phyloP scores from a whole-genome alignment of 2,113 vertebrate species.

The Eulacestoma nigropectus region DNA sequence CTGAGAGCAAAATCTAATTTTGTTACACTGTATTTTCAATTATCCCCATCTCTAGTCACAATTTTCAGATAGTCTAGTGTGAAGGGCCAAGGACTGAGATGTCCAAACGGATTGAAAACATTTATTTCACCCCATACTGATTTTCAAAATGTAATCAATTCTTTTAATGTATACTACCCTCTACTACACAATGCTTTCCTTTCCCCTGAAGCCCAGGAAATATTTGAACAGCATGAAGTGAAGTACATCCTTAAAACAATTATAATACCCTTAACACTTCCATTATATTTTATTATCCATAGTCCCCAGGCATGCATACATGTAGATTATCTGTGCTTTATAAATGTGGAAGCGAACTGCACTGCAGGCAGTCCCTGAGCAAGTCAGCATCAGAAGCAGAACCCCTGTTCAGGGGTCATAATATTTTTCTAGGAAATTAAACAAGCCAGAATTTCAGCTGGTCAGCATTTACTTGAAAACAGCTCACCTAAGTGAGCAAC shows the following conservation, averaged over 20 bases:
- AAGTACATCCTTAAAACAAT: constrained; percentile 29
- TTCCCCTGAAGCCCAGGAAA: not conserved
- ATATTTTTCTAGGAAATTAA: constrained; percentile 51
- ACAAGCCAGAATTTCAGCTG: constrained; percentile 30
- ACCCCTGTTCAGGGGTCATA: not conserved
- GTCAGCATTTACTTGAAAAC: constrained; percentile 46
- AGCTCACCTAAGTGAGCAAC: constrained; percentile 34
- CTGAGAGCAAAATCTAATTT: not conserved
- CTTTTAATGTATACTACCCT: not conserved
- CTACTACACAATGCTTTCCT: not conserved
- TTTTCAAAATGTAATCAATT: not conserved
- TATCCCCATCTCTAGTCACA: not conserved
- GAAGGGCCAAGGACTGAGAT: not conserved
- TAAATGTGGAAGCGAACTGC: not conserved
- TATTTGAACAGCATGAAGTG: not conserved
- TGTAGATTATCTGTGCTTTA: not conserved
- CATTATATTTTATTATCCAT: constrained; percentile 26
- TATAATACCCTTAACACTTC: constrained; percentile 9
- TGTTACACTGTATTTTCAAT: not conserved
- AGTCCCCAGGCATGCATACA: not conserved
- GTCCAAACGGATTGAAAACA: not conserved
- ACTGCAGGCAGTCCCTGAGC: not conserved
- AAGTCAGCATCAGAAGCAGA: not conserved
- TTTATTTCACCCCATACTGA: not conserved
- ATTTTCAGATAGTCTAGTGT: not conserved